Evolutionary conservation across 2,888 invertebrate genomes (phyloP).

Genomic region (Linhomoeus sp.): DNA sequence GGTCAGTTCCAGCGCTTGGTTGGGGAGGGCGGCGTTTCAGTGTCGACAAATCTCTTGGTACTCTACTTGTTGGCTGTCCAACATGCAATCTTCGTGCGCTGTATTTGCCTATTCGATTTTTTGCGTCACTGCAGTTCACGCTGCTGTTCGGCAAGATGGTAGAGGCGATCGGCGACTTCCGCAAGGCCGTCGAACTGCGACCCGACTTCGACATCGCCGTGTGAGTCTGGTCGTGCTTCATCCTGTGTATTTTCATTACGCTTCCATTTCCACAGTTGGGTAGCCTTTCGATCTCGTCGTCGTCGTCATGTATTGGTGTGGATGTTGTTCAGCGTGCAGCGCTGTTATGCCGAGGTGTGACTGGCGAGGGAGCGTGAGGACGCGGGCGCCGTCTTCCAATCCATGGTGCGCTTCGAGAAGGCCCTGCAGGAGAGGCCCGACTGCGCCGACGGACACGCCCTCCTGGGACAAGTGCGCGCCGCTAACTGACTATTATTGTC

Average conservation of each 20-base stretch:
- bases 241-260: too few species aligned
- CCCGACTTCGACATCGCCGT: slow-evolving; percentile 61
- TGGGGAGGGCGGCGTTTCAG: too few species aligned
- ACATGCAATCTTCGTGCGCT: too few species aligned
- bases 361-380: slow-evolving; percentile 36
- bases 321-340: slow-evolving; percentile 68
- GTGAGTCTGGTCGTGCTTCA: too few species aligned
- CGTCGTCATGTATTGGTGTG: too few species aligned
- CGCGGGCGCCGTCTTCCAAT: slow-evolving; percentile 11
- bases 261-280: too few species aligned
- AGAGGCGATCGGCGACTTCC: slow-evolving; percentile 60
- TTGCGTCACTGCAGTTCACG: slow-evolving; percentile 58
- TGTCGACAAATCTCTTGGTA: too few species aligned
- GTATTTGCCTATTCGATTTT: too few species aligned
- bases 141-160: slow-evolving; percentile 58
- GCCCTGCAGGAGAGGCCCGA: slow-evolving; percentile 57
- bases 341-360: slow-evolving; percentile 68
- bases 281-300: too few species aligned
- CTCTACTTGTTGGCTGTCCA: too few species aligned
- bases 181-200: slow-evolving; percentile 56
- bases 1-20: too few species aligned
- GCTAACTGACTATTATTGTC: too few species aligned
- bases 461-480: slow-evolving; percentile 56
- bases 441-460: slow-evolving; percentile 62
- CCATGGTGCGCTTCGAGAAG: slow-evolving; percentile 41